Base-by-base conservation (phyloP, 2,888 invertebrate genomes). In the Acheta domesticus region DNA sequence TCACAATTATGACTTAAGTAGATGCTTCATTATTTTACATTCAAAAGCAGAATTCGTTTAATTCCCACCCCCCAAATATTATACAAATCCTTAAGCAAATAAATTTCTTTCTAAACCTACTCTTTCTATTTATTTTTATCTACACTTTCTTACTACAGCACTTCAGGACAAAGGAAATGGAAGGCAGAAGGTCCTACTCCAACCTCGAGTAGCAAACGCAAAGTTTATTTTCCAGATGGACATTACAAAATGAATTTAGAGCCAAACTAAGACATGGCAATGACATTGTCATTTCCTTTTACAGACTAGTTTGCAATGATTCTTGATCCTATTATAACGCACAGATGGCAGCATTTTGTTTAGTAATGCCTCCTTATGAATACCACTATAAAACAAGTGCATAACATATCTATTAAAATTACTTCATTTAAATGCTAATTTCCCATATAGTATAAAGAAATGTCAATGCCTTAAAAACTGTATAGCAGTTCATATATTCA, bases 381-480 rank as follows among this genome's bases (percentile, higher is more conserved):
- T 62, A 36, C 62, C 62, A 62, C 62, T 62, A 62, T 62, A 62
- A 62, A 62, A 62, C 62, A 62, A 62, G 62, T 62, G 62, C 62
- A 62, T 19, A 62, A 62, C 62, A 19, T n/a, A 36, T 36, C 36
- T 36, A 36, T 36, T 36, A 62, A 19, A 62, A 62, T 62, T 62
- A 62, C 62, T 19, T n/a, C 11, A 36, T 19, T 62, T 62, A 62
- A 62, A 62, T 62, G 62, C 62, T 62, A 62, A 62, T 62, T 62
- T 62, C n/a, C n/a, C n/a, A 62, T 4, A 62, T 14, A 62, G 62
- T 62, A 62, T 62, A n/a, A 62, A 62, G 62, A 62, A 62, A 62
- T 62, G 62, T 62, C 62, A 62, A 62, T 62, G 62, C 62, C n/a
- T 62, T 19, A 62, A 62, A 62, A 62, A 19, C 14, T 14, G 14